These are phyloP conservation scores for Drosophila sordidapex DNA, from an alignment of 2,888 invertebrate genomes.

Conservation along the genomic window DNA sequence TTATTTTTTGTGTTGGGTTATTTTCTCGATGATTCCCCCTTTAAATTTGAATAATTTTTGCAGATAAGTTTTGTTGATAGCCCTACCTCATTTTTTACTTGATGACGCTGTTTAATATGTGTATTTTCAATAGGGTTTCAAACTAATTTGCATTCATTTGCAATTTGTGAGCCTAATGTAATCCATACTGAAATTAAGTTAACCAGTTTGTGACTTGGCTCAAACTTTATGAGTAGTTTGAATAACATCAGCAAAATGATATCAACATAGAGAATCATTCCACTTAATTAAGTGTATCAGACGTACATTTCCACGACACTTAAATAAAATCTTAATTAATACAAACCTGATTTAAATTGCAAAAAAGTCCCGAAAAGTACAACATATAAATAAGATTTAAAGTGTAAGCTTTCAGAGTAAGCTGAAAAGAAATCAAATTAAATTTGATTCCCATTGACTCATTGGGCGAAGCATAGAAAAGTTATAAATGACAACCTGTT, in stretches of 20 bases:
- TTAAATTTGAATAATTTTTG: slow-evolving; percentile 7
- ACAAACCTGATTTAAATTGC: neutral
- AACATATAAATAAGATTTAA: slow-evolving; percentile 6
- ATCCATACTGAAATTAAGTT: neutral
- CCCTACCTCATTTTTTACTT: slow-evolving; percentile 1
- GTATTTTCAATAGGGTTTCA: neutral
- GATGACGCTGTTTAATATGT: neutral
- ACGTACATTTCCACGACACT: slow-evolving; percentile 4
- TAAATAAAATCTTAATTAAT: slow-evolving; percentile 4
- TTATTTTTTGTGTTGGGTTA: neutral
- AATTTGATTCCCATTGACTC: slow-evolving; percentile 30
- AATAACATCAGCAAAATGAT: neutral
- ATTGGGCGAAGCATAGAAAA: slow-evolving; percentile 6
- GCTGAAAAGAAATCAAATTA: slow-evolving; percentile 22
- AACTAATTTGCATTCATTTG: slow-evolving; percentile 18
- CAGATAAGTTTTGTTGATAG: neutral
- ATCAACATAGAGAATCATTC: neutral
- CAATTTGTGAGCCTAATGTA: neutral
- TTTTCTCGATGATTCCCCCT: neutral
- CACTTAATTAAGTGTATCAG: neutral
- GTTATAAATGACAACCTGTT: slow-evolving; percentile 33
- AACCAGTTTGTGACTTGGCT: slow-evolving; percentile 30
- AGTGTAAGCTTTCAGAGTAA: slow-evolving; percentile 32
- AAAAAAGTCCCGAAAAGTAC: slow-evolving; percentile 27
- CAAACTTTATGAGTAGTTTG: slow-evolving; percentile 12